phyloP scores from a whole-genome alignment of 1,140 invertebrate genomes.

The Centruroides vittatus region DNA sequence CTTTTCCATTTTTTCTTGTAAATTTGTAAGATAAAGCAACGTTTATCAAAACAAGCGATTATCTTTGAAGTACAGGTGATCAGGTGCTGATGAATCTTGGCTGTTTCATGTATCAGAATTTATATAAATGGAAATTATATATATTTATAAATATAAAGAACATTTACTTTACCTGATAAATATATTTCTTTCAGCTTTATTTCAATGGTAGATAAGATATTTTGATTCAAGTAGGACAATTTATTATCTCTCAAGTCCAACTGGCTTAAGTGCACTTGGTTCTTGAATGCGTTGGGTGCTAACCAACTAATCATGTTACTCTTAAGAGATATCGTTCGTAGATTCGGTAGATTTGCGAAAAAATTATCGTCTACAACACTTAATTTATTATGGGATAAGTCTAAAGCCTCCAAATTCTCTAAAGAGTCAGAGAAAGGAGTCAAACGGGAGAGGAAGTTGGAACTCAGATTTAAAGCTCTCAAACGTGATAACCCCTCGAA shows the following conservation, averaged over 20 bases:
- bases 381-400: slow-evolving; percentile 70
- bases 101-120: too few species aligned
- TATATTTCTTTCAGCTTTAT: slow-evolving; percentile 5
- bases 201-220: slow-evolving; percentile 5
- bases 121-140: too few species aligned
- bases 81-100: too few species aligned
- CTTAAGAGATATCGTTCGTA: slow-evolving; percentile 40
- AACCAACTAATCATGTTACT: slow-evolving; percentile 67
- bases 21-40: too few species aligned
- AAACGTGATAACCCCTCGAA: slow-evolving; percentile 57
- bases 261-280: slow-evolving; percentile 54
- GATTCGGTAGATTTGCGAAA: slow-evolving; percentile 8
- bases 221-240: slow-evolving; percentile 53
- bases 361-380: slow-evolving; percentile 55
- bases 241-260: slow-evolving; percentile 73
- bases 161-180: slow-evolving; percentile 4
- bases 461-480: slow-evolving; percentile 58
- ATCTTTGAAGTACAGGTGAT: too few species aligned
- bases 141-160: too few species aligned
- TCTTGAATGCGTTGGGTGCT: slow-evolving; percentile 58
- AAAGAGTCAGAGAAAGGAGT: slow-evolving; percentile 67
- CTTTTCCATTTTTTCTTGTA: too few species aligned
- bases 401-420: slow-evolving; percentile 49
- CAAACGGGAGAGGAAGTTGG: slow-evolving; percentile 62
- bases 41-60: too few species aligned